Evolutionary conservation across 2,113 vertebrate species (phyloP).

Genomic region (Otus sunia): DNA sequence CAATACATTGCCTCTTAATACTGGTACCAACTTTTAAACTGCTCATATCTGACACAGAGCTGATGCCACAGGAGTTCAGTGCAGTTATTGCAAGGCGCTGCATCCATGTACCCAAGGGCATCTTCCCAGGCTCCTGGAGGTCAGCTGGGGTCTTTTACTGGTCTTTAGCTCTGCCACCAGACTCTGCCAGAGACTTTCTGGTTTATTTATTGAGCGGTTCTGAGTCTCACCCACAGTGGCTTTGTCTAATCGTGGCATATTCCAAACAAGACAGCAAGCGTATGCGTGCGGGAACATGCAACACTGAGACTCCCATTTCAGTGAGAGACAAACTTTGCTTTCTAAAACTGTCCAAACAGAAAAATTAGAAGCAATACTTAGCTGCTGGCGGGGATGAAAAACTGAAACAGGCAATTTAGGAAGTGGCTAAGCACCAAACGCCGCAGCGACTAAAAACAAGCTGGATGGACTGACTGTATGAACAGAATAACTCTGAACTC

Average conservation of each 20-base stretch:
- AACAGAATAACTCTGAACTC: not conserved
- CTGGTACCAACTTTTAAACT: not conserved
- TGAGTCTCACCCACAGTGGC: not conserved
- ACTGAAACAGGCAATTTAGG: not conserved
- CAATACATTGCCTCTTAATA: not conserved
- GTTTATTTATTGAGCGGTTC: not conserved
- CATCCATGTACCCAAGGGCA: not conserved
- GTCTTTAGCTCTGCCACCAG: not conserved
- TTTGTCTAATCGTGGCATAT: not conserved
- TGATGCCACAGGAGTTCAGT: fast-evolving
- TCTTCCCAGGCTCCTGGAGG: not conserved
- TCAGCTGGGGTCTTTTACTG: not conserved
- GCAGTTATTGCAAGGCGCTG: not conserved
- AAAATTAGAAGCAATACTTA: not conserved
- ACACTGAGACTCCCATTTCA: not conserved
- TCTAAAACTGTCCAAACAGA: not conserved
- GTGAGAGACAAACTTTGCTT: not conserved
- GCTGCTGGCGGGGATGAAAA: not conserved
- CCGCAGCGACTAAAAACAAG: not conserved
- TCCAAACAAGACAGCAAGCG: not conserved
- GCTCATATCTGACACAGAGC: not conserved
- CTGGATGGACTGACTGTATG: not conserved
- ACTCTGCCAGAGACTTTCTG: not conserved
- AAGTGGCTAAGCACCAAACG: not conserved
- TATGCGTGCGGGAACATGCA: not conserved